Conservation (phyloP, 2,113 vertebrate species). For the Melierax canorus region DNA sequence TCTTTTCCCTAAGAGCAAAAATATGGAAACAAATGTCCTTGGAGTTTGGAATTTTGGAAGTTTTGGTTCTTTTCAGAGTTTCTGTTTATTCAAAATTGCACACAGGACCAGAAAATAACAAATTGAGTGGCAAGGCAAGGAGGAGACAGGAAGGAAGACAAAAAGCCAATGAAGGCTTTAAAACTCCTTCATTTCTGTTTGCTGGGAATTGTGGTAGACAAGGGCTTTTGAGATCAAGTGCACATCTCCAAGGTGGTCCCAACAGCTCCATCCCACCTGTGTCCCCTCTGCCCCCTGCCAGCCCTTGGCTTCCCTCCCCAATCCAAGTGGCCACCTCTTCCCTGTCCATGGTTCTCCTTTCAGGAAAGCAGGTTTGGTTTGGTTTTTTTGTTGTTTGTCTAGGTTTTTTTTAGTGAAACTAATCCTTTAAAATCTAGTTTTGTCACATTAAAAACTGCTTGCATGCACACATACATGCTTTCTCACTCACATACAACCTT, state of each 20-base stretch:
- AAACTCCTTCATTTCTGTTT: not conserved
- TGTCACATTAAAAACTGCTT: not conserved
- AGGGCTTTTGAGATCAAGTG: not conserved
- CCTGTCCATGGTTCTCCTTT: not conserved
- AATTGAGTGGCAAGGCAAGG: not conserved
- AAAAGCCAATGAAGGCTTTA: not conserved
- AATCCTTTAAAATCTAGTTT: not conserved
- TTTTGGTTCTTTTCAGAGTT: not conserved
- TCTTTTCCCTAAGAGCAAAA: not conserved
- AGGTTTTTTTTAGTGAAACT: not conserved
- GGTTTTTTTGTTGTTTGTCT: not conserved
- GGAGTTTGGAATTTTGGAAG: not conserved
- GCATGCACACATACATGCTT: not conserved
- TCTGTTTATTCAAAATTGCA: not conserved
- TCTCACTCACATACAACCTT: not conserved
- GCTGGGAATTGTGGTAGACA: not conserved
- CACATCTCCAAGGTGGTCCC: not conserved
- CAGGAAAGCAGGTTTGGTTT: not conserved
- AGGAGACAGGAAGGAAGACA: not conserved
- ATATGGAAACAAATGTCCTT: not conserved
- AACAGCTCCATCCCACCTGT: not conserved
- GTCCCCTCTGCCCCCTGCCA: not conserved
- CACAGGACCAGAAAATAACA: not conserved
- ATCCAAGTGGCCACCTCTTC: not conserved
- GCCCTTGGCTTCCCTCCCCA: not conserved